Evolutionary conservation across 2,113 vertebrate genomes (phyloP), one percentile per base, ranked within the genome.

Genomic region (Engystomops pustulosus): DNA sequence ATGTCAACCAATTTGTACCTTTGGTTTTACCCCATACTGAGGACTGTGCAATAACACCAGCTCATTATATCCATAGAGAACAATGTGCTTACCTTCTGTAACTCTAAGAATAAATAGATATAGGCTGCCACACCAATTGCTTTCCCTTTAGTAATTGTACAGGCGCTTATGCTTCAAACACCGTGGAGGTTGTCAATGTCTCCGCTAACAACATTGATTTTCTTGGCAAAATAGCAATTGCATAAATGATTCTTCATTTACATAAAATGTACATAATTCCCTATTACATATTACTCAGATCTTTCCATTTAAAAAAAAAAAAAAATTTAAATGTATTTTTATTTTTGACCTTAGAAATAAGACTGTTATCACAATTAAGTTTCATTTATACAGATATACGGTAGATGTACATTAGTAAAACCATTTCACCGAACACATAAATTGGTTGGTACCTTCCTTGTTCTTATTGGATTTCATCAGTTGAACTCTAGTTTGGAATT

Each of bases 11-110:
- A 77, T 77, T 58, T 77, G 32, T 77, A 79, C 15, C 55, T 23
- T 79, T 4, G 4, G 12, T 65, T 65, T 79, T 79, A 45, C 60
- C 62, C 60, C 60, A 25, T 0, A 8, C 41, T 30, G 38, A 34
- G 41, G 14, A 68, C 7, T 62, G 49, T 67, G 25, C 23, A 34
- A 67, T 20, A 80, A 30, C 41, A 68, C 1, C 60, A 49, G 55
- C 23, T 47, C 38, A 47, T 80, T 67, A 80, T 55, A 55, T 76
- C 60, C 55, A 34, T 18, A 65, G 49, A 80, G 32, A 80, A 68
- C 25, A 76, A 23, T 47, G 44, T 38, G 9, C 18, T 49, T 47
- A 20, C 58, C 41, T 49, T 5, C 49, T 51, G 27, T 44, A 17
- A 41, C 53, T 34, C 45, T 27, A n/a, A 18, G 1, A 53, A 8